Conservation (phyloP, 2,888 invertebrate genomes). For the Agrochola litura region DNA sequence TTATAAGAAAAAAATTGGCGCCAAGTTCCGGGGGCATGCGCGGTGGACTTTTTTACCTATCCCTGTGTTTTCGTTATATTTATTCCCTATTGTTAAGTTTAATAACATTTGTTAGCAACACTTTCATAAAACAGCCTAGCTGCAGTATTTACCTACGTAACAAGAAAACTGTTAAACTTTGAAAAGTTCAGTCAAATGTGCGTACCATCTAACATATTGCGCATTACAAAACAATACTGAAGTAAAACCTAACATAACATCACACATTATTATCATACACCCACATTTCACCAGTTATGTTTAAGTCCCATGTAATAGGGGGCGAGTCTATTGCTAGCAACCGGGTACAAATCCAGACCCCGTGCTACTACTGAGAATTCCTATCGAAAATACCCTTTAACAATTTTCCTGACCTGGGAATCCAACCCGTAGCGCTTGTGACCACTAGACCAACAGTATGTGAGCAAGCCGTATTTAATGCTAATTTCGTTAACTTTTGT, state of each 20-base stretch:
- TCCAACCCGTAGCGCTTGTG: neutral
- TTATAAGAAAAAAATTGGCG: neutral
- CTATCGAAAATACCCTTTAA: neutral
- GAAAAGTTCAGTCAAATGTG: neutral
- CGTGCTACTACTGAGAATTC: neutral
- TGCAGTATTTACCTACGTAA: too few species aligned
- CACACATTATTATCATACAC: neutral
- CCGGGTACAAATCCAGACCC: neutral
- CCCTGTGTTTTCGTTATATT: neutral
- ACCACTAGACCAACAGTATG: neutral
- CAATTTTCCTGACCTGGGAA: too few species aligned
- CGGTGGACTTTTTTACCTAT: neutral
- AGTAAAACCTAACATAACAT: too few species aligned
- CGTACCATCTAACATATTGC: neutral
- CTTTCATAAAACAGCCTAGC: neutral
- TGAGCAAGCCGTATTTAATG: slow-evolving; percentile 1
- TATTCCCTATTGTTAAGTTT: neutral
- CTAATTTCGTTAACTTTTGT: slow-evolving; percentile 25
- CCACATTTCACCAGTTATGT: neutral
- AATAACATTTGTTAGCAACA: neutral
- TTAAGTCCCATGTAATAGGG: neutral
- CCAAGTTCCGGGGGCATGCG: neutral
- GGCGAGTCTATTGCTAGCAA: neutral
- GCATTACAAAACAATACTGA: neutral
- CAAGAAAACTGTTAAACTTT: too few species aligned